Percentiles rank a stretch among this genome's conserved stretches.
These are phyloP conservation scores for Tetragnatha versicolor DNA, from an alignment of 1,140 invertebrate genomes.

Conservation along the genomic window DNA sequence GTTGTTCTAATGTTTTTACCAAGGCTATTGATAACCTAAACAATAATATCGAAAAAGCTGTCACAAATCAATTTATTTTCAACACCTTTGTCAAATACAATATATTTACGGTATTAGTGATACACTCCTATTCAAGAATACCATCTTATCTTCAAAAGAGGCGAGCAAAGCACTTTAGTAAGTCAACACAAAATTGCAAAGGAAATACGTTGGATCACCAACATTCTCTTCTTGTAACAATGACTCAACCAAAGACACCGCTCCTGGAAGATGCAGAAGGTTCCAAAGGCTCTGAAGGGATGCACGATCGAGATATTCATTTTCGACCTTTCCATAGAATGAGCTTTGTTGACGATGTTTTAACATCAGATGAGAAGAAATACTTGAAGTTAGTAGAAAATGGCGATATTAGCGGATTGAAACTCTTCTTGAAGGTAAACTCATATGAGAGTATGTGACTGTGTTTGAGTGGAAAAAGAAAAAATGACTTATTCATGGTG, in stretches of 20 bases:
- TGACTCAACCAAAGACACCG: not conserved
- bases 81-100: not conserved
- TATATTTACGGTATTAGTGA: conserved; percentile 17
- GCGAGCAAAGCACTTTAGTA: conserved; percentile 15
- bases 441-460: too few relatives aligned
- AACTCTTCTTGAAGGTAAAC: conserved; percentile 9
- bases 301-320: not conserved
- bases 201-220: not conserved
- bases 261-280: not conserved
- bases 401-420: conserved; percentile 16
- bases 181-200: not conserved
- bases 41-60: conserved; percentile 14
- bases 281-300: not conserved
- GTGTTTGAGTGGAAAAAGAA: too few relatives aligned
- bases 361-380: not conserved
- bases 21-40: conserved; percentile 19
- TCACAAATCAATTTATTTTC: conserved; percentile 6
- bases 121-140: not conserved
- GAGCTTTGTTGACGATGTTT: conserved; percentile 23
- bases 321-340: not conserved
- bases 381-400: conserved; percentile 12
- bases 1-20: too few relatives aligned
- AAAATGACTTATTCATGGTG: too few relatives aligned
- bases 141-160: not conserved
- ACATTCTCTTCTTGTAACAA: not conserved